Evolutionary conservation across 2,797 vertebrate species (phyloP), one percentile per base, ranked within the genome.

Genomic region (Silurus aristotelis): DNA sequence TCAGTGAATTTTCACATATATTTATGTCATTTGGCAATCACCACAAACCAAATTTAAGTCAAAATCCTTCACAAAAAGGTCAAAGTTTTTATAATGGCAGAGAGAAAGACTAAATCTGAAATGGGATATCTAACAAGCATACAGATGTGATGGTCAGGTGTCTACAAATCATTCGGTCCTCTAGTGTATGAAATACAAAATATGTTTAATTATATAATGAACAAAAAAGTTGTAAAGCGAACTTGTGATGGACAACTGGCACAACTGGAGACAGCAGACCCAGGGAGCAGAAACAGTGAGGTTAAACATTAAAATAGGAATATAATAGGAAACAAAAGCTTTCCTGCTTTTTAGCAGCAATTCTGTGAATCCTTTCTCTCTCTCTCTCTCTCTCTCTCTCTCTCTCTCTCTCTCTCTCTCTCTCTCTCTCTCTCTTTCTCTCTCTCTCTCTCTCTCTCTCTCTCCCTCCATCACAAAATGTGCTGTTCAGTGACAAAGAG

Each of bases 301-400:
- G n/a, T 17, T 73, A 52, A 25, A 27, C 72, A 56, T 75, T n/a
- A 75, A 55, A 55, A 27, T 27, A 7, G 25, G 55, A 76, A 76
- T 17, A 76, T 25, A 76, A 58, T 76, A 76, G 27, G 52, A 76
- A 27, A 76, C 72, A 76, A 76, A 56, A 76, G 52, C 48, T 55
- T 76, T n/a, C 15, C 14, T 25, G 72, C 48, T 25, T 55, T 76
- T 52, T 25, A 55, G n/a, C 4, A 2, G 72, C 1, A 17, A 56
- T 56, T 76, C n/a, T 27, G 72, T 56, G 66, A 9, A 25, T 31
- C 66, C 13, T 6, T 68, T 31, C 1, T 5, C 9, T 46, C 38
- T 5, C 12, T 71, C 43, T 43, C 1, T 72, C 0, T 48, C 20
- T 48, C 12, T 46, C 43, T 14, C 4, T 22, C 8, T 27, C 1